These are phyloP conservation scores for Thunnus maccoyii DNA, from an alignment of 2,113 vertebrate species.

Conservation along the genomic window DNA sequence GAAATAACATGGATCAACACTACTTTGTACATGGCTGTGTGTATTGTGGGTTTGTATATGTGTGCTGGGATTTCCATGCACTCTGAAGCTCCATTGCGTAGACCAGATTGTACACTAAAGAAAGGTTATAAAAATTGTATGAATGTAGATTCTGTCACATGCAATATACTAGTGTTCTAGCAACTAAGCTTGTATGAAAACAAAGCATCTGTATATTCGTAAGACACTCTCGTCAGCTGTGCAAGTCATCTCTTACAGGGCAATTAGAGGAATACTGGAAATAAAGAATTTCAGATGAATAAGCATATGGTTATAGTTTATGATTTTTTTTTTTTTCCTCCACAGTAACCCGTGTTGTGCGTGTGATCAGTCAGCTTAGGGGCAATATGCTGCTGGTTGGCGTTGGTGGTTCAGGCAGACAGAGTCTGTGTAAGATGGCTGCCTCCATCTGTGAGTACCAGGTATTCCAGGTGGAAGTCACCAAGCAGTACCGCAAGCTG, in stretches of 20 bases:
- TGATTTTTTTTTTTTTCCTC: slow-evolving; percentile 19
- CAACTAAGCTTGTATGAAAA: background rate
- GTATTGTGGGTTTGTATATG: background rate
- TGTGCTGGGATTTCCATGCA: background rate
- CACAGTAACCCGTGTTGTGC: slow-evolving; percentile 86
- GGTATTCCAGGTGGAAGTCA: slow-evolving; percentile 91
- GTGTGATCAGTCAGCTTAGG: slow-evolving; percentile 91
- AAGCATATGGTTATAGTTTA: too few relatives aligned
- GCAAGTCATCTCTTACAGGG: background rate
- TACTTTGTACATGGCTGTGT: background rate
- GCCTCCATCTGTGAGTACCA: slow-evolving; percentile 89
- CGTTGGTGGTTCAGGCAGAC: slow-evolving; percentile 90
- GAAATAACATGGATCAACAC: background rate
- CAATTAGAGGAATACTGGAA: too few relatives aligned
- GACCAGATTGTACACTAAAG: background rate
- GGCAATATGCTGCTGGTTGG: slow-evolving; percentile 94
- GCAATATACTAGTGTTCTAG: background rate
- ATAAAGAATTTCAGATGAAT: background rate
- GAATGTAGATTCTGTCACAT: background rate
- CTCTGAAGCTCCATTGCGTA: background rate
- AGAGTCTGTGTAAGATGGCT: slow-evolving; percentile 89
- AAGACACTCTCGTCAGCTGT: background rate
- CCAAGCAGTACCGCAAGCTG: slow-evolving; percentile 89
- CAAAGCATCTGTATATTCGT: background rate
- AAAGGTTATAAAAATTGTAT: background rate